Percentiles rank a stretch among this genome's conserved stretches.
phyloP scores from a whole-genome alignment of 2,888 invertebrate genomes.

The Lycaena phlaeas region DNA sequence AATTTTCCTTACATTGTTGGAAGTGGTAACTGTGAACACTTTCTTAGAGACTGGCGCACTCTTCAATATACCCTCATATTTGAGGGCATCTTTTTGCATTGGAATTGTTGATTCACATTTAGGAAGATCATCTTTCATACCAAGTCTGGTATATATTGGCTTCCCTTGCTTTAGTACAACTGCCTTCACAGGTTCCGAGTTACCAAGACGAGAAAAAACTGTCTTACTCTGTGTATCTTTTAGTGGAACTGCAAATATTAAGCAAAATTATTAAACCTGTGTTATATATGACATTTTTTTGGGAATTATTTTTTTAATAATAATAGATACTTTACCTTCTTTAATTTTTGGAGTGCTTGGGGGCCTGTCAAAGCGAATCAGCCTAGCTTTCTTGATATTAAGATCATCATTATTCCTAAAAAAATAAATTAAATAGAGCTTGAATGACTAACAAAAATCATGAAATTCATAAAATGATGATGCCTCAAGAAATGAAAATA shows the following conservation, averaged over 20 bases:
- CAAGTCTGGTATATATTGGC: conserved; percentile 52
- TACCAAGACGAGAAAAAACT: conserved; percentile 58
- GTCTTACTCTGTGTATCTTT: conserved; percentile 31
- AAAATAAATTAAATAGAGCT: too few relatives aligned
- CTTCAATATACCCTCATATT: conserved; percentile 64
- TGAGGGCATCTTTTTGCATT: conserved; percentile 48
- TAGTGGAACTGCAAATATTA: too few relatives aligned
- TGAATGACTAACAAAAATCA: too few relatives aligned
- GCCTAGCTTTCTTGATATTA: conserved; percentile 41
- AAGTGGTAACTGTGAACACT: conserved; percentile 43
- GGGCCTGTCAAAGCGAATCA: conserved; percentile 39
- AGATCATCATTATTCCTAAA: conserved; percentile 23
- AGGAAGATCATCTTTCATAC: conserved; percentile 31
- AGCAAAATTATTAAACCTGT: too few relatives aligned
- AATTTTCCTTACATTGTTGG: conserved; percentile 44
- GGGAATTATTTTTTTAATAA: too few relatives aligned
- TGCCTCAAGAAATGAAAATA: too few relatives aligned
- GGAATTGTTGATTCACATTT: conserved; percentile 29
- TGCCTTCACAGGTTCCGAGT: conserved; percentile 28
- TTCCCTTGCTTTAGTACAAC: conserved; percentile 32
- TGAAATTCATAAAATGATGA: too few relatives aligned
- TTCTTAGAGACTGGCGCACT: conserved; percentile 32
- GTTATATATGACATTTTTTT: too few relatives aligned
- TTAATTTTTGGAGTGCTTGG: conserved; percentile 23
- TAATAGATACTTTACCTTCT: conserved; percentile 34